Evolutionary conservation across 2,888 invertebrate species (phyloP).

Genomic region (Enoplolaimus lenunculus): DNA sequence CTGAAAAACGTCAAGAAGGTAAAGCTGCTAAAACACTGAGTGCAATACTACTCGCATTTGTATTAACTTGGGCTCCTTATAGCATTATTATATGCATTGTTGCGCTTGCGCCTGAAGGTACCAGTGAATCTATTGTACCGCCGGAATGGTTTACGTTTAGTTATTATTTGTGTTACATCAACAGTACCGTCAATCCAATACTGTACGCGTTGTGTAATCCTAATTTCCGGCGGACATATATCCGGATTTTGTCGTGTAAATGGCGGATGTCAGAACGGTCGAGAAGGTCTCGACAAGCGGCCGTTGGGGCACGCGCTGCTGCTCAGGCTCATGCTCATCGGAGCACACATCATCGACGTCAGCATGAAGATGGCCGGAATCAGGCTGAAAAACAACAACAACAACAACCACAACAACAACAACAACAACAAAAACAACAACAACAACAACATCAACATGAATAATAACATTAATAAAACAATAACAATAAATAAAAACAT

Average conservation of each 20-base stretch:
- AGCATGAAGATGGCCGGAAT: too few relatives aligned
- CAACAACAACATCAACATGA: too few relatives aligned
- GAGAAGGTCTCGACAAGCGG: neutral
- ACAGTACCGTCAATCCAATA: constrained; percentile 96
- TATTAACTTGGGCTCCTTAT: constrained; percentile 97
- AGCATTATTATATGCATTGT: constrained; percentile 50
- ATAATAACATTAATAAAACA: too few relatives aligned
- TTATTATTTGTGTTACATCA: constrained; percentile 96
- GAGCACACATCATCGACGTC: too few relatives aligned
- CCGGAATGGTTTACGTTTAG: constrained; percentile 82
- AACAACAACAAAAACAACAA: too few relatives aligned
- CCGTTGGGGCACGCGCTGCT: too few relatives aligned
- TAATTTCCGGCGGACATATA: constrained; percentile 86
- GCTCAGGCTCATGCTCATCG: too few relatives aligned
- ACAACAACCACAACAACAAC: too few relatives aligned
- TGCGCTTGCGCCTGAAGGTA: constrained; percentile 54
- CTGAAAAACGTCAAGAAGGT: too few relatives aligned
- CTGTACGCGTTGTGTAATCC: constrained; percentile 97
- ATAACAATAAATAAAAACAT: too few relatives aligned
- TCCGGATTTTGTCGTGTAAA: constrained; percentile 82
- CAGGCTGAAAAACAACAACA: too few relatives aligned
- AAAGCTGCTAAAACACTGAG: constrained; percentile 96
- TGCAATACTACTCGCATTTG: constrained; percentile 89
- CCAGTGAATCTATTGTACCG: constrained; percentile 54
- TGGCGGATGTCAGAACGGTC: constrained; percentile 48